Conservation (phyloP, 2,888 invertebrate genomes). For the Aromia moschata region DNA sequence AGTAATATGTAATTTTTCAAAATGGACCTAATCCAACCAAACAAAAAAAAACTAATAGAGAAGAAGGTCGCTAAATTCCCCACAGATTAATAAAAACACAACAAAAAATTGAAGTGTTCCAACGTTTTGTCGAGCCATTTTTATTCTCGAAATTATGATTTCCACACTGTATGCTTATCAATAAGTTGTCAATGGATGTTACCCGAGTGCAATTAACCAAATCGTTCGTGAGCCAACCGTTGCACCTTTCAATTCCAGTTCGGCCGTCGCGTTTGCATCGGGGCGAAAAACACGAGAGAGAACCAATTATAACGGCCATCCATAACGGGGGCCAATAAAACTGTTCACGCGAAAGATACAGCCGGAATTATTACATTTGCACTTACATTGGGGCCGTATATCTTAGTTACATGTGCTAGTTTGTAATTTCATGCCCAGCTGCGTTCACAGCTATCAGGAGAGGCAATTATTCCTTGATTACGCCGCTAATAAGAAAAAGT, state of each 20-base stretch:
- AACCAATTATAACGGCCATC: slow-evolving; percentile 57
- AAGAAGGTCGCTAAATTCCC: no score
- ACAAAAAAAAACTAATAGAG: no score
- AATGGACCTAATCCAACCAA: no score
- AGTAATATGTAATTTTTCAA: no score
- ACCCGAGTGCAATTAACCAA: no score
- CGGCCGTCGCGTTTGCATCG: slow-evolving; percentile 31
- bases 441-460: slow-evolving; percentile 48
- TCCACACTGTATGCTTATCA: no score
- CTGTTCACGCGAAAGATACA: slow-evolving; percentile 56
- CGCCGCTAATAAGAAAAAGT: slow-evolving; percentile 40
- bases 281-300: slow-evolving; percentile 49
- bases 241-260: slow-evolving; percentile 22
- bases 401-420: slow-evolving; percentile 55
- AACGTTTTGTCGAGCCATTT: no score
- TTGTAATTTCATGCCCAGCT: slow-evolving; percentile 54
- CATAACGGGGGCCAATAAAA: slow-evolving; percentile 57
- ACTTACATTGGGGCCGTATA: slow-evolving; percentile 55
- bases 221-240: no score
- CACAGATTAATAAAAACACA: no score
- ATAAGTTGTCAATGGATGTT: no score
- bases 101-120: no score
- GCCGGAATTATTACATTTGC: slow-evolving; percentile 58
- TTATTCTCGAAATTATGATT: no score
- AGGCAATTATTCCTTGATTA: slow-evolving; percentile 51